Evolutionary conservation across 2,113 vertebrate genomes (phyloP).

Genomic region (Glaucidium brasilianum): DNA sequence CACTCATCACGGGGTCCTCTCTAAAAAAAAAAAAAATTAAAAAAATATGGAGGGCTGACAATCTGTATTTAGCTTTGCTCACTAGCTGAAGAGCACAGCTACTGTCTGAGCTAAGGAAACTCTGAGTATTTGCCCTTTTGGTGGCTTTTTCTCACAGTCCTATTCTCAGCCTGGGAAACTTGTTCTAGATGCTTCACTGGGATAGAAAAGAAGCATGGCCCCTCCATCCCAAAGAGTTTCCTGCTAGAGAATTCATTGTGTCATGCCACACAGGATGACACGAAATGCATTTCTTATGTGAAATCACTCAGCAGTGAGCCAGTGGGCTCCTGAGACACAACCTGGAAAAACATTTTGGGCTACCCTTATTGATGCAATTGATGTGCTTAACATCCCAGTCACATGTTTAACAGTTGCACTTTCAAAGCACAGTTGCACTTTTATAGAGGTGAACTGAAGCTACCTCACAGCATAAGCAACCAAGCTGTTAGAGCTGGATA

Average conservation of each 20-base stretch:
- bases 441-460: background rate
- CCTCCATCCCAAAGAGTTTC: background rate
- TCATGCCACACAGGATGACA: background rate
- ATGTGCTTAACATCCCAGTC: background rate
- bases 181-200: background rate
- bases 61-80: background rate
- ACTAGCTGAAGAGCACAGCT: background rate
- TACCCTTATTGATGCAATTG: background rate
- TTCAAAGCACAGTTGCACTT: background rate
- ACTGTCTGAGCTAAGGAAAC: background rate
- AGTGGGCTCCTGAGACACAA: accelerated
- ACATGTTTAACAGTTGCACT: background rate
- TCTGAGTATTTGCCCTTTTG: background rate
- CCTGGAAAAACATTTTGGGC: background rate
- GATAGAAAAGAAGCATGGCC: background rate
- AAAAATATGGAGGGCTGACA: background rate
- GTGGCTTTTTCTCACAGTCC: background rate
- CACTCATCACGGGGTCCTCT: background rate
- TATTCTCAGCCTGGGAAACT: background rate
- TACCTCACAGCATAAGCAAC: background rate
- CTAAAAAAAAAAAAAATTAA: background rate
- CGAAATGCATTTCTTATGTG: background rate
- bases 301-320: background rate
- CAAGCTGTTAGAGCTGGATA: background rate
- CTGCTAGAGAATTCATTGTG: accelerated